Conservation (phyloP, 2,113 vertebrate genomes). For the Pavo muticus region DNA sequence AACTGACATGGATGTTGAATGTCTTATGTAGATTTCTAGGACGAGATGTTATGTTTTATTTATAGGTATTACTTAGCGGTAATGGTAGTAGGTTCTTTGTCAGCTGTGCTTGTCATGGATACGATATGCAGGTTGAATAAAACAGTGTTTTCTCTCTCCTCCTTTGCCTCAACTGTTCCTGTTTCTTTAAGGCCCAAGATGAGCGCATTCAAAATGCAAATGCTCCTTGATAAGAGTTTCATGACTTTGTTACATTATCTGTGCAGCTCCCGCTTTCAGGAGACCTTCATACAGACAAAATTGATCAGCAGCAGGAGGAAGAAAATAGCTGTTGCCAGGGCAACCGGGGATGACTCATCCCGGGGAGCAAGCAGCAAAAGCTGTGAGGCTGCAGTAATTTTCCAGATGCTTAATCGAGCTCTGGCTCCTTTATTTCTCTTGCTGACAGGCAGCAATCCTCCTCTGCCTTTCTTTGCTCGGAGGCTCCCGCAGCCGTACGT, state of each 20-base stretch:
- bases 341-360: slow-evolving; percentile 78
- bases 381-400: slow-evolving; percentile 81
- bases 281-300: slow-evolving; percentile 60
- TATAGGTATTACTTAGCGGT: neutral
- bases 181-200: neutral
- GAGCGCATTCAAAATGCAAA: neutral
- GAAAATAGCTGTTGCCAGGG: slow-evolving; percentile 67
- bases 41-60: slow-evolving; percentile 10
- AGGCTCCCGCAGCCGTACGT: slow-evolving; percentile 24
- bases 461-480: neutral
- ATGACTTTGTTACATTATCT: slow-evolving; percentile 39
- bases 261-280: slow-evolving; percentile 56
- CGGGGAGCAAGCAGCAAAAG: slow-evolving; percentile 31
- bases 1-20: neutral
- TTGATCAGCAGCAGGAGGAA: slow-evolving; percentile 67
- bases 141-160: neutral
- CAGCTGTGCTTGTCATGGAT: neutral
- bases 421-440: neutral
- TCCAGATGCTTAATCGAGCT: slow-evolving; percentile 77
- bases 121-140: neutral
- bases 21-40: neutral
- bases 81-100: neutral
- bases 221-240: neutral
- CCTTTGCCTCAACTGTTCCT: neutral
- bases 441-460: slow-evolving; percentile 48